Percentiles rank a stretch among this genome's conserved stretches.
Conservation (phyloP, 2,888 invertebrate genomes). For the Rotaria socialis region DNA sequence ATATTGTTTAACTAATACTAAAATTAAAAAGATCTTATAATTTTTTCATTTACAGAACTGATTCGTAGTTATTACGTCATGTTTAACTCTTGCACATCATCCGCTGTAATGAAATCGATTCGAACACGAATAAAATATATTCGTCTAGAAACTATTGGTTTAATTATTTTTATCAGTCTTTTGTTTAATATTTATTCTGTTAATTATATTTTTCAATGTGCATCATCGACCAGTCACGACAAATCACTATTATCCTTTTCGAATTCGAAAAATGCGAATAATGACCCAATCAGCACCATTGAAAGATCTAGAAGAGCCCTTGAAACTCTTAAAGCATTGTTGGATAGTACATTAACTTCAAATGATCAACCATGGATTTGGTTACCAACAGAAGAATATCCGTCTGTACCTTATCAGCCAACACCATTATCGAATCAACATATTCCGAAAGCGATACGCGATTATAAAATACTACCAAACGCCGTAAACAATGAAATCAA, state of each 20-base stretch:
- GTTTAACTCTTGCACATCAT: neutral
- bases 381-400: neutral
- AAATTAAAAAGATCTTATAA: neutral
- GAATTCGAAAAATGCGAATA: neutral
- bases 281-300: neutral
- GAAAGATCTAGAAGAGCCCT: neutral
- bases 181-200: neutral
- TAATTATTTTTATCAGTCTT: neutral
- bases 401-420: slow-evolving; percentile 11
- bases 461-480: neutral
- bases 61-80: neutral
- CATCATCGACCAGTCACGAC: neutral
- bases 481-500: neutral
- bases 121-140: neutral
- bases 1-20: neutral
- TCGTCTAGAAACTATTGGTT: neutral
- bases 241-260: neutral
- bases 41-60: neutral
- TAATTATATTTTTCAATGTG: neutral
- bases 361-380: slow-evolving; percentile 23
- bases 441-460: neutral
- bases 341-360: neutral
- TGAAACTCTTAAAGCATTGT: neutral
- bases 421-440: neutral
- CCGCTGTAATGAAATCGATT: neutral